Conservation (phyloP, 2,113 vertebrate genomes). For the Chiloscyllium plagiosum region DNA sequence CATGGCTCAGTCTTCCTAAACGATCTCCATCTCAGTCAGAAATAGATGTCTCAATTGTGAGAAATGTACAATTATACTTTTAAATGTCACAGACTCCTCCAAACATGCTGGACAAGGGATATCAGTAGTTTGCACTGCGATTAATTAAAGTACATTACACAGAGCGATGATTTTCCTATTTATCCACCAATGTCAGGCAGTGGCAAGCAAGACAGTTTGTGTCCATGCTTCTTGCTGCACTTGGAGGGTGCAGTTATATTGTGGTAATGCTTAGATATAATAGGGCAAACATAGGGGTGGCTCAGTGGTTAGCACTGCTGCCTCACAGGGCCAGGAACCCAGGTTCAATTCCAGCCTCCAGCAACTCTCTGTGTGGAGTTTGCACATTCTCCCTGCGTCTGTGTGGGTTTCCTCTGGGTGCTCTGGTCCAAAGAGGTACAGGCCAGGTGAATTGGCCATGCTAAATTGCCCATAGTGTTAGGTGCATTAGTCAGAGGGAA, state of each 20-base stretch:
- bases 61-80: not conserved
- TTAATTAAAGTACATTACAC: not conserved
- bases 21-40: not conserved
- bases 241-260: not conserved
- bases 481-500: too few relatives aligned
- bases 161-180: not conserved
- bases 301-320: too few relatives aligned
- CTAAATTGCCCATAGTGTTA: too few relatives aligned
- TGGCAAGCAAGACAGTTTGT: not conserved
- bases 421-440: too few relatives aligned
- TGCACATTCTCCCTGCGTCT: too few relatives aligned
- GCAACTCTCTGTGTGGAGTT: too few relatives aligned
- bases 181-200: not conserved
- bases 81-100: not conserved
- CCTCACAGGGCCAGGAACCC: too few relatives aligned
- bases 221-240: not conserved
- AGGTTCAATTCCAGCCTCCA: too few relatives aligned
- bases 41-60: not conserved
- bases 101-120: not conserved
- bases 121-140: not conserved
- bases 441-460: too few relatives aligned
- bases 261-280: not conserved
- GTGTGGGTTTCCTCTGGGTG: too few relatives aligned
- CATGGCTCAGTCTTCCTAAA: not conserved
- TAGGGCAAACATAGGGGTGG: too few relatives aligned